Base-by-base conservation (phyloP, 2,797 vertebrate genomes). In the Florisuga fusca region DNA sequence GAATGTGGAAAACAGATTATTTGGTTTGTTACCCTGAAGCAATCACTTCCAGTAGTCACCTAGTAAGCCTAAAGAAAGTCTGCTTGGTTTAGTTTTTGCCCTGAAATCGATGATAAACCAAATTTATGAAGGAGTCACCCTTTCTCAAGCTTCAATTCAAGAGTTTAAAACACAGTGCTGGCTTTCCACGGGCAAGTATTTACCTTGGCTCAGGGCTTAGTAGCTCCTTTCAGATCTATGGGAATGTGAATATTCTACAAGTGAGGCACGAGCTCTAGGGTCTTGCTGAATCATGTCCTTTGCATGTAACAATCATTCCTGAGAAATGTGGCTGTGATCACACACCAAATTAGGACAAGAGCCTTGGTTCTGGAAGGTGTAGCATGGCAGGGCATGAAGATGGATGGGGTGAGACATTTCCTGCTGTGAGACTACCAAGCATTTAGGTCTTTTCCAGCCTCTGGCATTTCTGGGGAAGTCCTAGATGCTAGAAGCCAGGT, bases 221-320 rank as follows among this genome's bases (percentile, higher is more conserved):
- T 34, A 89, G 64, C 66, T 79, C 50, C 41, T 78, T 85, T 55
- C 46, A 51, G 66, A 89, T 75, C 84, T 55, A 29, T 43, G 76
- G 68, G 34, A 80, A 92, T 45, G 31, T 76, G 83, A 77, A 72
- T 54, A 38, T 51, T 23, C 53, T 41, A 15, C 0, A 36, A 72
- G 33, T 8, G 53, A 84, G 72, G 55, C 73, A 82, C 19, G 26
- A 12, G 53, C 67, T 74, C 64, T 43, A 80, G 64, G 68, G 64
- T 87, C 75, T 19, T 72, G 75, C 75, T 95, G 93, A 94, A 71
- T 96, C 93, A 92, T 3, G n/a, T 74, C 78, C 72, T 93, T 61
- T 75, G 19, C 38, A 19, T 57, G 77, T 73, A 71, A 43, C 75
- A 89, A 26, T 89, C 92, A 77, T 41, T 84, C 61, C 72, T 67